Conservation (phyloP, 2,797 vertebrate genomes). For the Trachurus trachurus region DNA sequence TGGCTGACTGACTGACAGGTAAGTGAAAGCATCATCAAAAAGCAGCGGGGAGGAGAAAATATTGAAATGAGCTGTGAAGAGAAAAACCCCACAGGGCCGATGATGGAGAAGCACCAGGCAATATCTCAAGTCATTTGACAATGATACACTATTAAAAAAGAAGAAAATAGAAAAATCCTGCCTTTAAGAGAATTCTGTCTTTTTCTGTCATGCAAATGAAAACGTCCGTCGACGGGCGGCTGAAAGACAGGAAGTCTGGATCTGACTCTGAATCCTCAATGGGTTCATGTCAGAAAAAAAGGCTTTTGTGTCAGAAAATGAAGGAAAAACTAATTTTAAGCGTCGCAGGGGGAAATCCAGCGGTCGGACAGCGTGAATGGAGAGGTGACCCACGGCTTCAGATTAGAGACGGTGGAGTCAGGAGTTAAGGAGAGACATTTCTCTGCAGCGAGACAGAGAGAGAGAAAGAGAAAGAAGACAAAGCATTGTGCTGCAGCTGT, state of each 20-base stretch:
- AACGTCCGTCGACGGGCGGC: constrained; percentile 21
- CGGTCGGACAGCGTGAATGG: constrained; percentile 10
- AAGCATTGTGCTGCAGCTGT: constrained; percentile 51
- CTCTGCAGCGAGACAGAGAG: neutral
- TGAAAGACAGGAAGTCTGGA: constrained; percentile 29
- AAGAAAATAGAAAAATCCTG: constrained; percentile 55
- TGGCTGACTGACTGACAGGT: constrained; percentile 64
- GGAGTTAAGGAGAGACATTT: neutral
- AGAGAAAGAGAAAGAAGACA: neutral
- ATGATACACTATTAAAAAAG: constrained; percentile 64
- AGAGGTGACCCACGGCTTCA: constrained; percentile 34
- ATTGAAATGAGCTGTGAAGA: constrained; percentile 61
- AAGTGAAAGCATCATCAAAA: constrained; percentile 27
- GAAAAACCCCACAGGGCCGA: constrained; percentile 46
- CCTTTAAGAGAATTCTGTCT: constrained; percentile 60
- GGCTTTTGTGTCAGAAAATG: constrained; percentile 37
- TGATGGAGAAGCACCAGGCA: constrained; percentile 40
- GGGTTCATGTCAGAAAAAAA: constrained; percentile 37
- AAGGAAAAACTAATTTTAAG: constrained; percentile 38
- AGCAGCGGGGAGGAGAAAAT: constrained; percentile 52
- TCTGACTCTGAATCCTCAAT: constrained; percentile 56
- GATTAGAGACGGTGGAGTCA: constrained; percentile 32
- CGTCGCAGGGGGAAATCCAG: constrained; percentile 30
- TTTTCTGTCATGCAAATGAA: constrained; percentile 70
- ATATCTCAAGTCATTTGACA: constrained; percentile 64